Base-by-base conservation (phyloP, 2,888 invertebrate species). In the Tinea semifulvella region DNA sequence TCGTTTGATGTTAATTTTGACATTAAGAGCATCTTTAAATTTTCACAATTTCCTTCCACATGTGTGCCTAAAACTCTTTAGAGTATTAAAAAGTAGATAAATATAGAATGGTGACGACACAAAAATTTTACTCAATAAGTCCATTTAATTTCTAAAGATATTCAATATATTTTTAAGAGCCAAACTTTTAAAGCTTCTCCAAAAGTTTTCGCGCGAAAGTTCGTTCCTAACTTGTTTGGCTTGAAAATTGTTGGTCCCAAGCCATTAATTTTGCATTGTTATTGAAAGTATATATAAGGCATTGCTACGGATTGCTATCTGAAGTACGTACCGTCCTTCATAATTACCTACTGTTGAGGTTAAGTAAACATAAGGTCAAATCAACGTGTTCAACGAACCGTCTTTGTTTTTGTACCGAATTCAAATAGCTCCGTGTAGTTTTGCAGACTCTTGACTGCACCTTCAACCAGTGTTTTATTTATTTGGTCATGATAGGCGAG, bases 21-120 rank as follows among this genome's bases (percentile, higher is more conserved):
- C 2, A 2, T 31, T 31, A 13, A 14, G 6, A 31, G 6, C 13
- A 31, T 31, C 2, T 6, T n/a, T 14, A 2, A 13, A 31, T 31
- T 31, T 31, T 14, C 31, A 31, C 31, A 31, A 31, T 31, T 31
- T 31, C 31, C 31, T 31, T 31, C n/a, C 31, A 31, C 31, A 31
- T 13, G 31, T 31, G 31, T n/a, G n/a, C n/a, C n/a, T n/a, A n/a
- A n/a, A n/a, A n/a, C n/a, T n/a, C n/a, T n/a, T n/a, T n/a, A n/a
- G n/a, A n/a, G n/a, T n/a, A n/a, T n/a, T n/a, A n/a, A n/a, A n/a
- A n/a, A n/a, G n/a, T n/a, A n/a, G n/a, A n/a, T n/a, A n/a, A n/a
- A n/a, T n/a, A n/a, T n/a, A n/a, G 27, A 27, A 27, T 31, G 31
- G 10, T 31, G 11, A 11, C 31, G 31, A 14, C 31, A 31, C 14